A percentile compares a stretch with the other conserved stretches of the same genome.
Evolutionary conservation across 2,888 invertebrate genomes (phyloP).

Genomic region (Chrysina gloriosa): DNA sequence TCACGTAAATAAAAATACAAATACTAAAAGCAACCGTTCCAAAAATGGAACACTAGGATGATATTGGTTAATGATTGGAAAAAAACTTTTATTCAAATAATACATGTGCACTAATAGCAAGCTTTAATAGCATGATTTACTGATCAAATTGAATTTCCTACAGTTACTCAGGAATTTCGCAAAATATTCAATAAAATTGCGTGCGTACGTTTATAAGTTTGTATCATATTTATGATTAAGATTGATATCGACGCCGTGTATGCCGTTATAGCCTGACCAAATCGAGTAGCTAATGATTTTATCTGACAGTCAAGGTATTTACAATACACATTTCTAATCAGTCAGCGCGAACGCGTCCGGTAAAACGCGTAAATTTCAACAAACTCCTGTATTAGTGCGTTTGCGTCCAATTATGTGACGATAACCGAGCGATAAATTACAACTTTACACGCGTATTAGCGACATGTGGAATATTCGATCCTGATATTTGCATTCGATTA

Average conservation of each 20-base stretch:
- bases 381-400: conserved; percentile 35
- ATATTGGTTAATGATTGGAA: no score
- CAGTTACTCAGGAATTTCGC: background rate
- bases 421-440: conserved; percentile 35
- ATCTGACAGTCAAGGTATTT: conserved; percentile 17
- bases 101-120: no score
- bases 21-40: no score
- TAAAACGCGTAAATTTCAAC: conserved; percentile 31
- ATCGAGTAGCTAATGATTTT: conserved; percentile 16
- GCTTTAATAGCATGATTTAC: no score
- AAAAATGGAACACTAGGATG: no score
- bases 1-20: no score
- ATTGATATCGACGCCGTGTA: conserved; percentile 27
- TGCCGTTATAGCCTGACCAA: conserved; percentile 5
- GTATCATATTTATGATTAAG: conserved; percentile 30
- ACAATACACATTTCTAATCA: conserved; percentile 26
- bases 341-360: background rate
- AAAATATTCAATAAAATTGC: background rate
- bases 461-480: conserved; percentile 29
- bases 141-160: background rate
- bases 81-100: no score
- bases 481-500: conserved; percentile 33
- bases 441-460: conserved; percentile 32
- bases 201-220: background rate
- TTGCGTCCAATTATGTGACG: conserved; percentile 34